A percentile compares a stretch with the other conserved stretches of the same genome.
phyloP scores from a whole-genome alignment of 2,797 vertebrate species.

The Kryptolebias ocellatus region DNA sequence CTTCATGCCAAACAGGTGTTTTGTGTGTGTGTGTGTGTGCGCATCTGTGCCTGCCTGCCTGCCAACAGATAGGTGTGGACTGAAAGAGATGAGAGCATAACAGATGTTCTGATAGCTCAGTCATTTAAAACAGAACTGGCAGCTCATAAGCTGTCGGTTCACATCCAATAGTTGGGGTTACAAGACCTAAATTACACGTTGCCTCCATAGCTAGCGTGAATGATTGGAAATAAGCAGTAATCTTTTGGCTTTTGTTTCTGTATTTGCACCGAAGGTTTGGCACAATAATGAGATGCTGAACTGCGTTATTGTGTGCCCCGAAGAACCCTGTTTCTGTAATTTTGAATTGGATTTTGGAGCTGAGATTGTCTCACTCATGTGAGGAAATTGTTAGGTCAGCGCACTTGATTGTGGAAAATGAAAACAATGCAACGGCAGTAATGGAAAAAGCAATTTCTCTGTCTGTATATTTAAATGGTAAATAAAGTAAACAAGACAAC shows the following conservation, averaged over 20 bases:
- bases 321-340: constrained; percentile 45
- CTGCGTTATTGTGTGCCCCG: constrained; percentile 44
- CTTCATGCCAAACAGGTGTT: constrained; percentile 65
- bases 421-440: constrained; percentile 49
- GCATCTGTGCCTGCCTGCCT: constrained; percentile 34
- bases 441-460: constrained; percentile 62
- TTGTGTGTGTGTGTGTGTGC: constrained; percentile 30
- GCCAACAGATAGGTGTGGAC: constrained; percentile 59
- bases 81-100: constrained; percentile 58
- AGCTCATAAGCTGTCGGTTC: constrained; percentile 52
- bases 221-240: constrained; percentile 64
- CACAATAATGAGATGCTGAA: constrained; percentile 64
- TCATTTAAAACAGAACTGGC: constrained; percentile 66
- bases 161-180: constrained; percentile 52
- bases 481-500: constrained; percentile 3
- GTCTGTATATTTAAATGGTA: constrained; percentile 19
- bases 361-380: constrained; percentile 58
- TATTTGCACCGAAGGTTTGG: constrained; percentile 40
- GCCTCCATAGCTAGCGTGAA: constrained; percentile 52
- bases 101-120: constrained; percentile 72
- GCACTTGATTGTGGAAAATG: constrained; percentile 49
- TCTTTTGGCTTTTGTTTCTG: constrained; percentile 60
- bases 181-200: constrained; percentile 63
- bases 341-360: constrained; percentile 56
- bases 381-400: constrained; percentile 68